Evolutionary conservation across 2,888 invertebrate genomes (phyloP), one percentile per base, ranked within the genome.

Genomic region (Actias luna): DNA sequence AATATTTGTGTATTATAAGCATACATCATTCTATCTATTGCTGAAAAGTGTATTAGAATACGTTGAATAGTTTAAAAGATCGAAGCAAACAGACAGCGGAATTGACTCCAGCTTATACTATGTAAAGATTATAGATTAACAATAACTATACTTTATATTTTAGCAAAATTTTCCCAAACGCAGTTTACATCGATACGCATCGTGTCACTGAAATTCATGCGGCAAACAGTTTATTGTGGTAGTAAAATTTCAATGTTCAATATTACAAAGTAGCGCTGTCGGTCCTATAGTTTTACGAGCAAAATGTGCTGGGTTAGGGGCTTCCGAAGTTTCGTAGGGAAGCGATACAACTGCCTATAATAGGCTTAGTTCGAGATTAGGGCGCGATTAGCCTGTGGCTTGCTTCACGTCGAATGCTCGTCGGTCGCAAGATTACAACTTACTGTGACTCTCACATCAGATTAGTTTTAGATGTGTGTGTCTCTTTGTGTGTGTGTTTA

Each of bases 291-390:
- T 88, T 89, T 89, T 90, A 90, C 88, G 89, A 87, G 83, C 81
- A 71, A 85, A 88, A 86, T 85, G 85, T 84, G 85, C 87, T 84
- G 83, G 83, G 85, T 78, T 84, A 90, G 86, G 88, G 90, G 91
- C 91, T 92, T 92, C 92, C 80, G 84, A 92, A 92, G 91, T 92
- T 92, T 92, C 85, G 90, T 84, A 85, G 87, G 86, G 91, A 92
- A 92, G 90, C 90, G 80, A 85, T 92, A 90, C 88, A 87, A 92
- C 85, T 90, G 91, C 86, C 83, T 83, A 78, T 92, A 92, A 92
- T 91, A 92, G 90, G 90, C 91, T 92, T 92, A 89, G 89, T 83
- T 83, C 74, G 80, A 89, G 92, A 92, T 92, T 91, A 92, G 88
- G 87, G 81, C 84, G 80, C 86, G 91, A 92, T 92, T 92, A 92